Conservation (phyloP, 2,113 vertebrate species). For the Grantiella picta region DNA sequence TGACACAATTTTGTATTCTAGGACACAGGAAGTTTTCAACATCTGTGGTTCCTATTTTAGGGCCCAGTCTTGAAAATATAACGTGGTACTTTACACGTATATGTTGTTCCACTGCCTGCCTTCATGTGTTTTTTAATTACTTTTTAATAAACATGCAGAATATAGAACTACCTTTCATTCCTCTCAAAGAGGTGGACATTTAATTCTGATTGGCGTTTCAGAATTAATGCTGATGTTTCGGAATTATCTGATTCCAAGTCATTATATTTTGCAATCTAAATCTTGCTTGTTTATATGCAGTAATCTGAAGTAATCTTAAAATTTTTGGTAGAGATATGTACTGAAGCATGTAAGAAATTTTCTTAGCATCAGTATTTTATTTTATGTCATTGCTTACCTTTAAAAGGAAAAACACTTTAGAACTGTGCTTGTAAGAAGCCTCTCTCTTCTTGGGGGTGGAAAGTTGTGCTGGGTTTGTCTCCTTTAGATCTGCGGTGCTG, state of each 20-base stretch:
- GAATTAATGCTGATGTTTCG: not conserved
- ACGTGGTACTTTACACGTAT: not conserved
- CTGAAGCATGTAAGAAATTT: not conserved
- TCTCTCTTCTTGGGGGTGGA: not conserved
- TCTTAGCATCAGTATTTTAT: not conserved
- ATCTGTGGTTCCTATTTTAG: constrained; percentile 49
- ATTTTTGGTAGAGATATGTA: not conserved
- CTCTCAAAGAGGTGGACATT: not conserved
- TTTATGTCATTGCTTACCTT: not conserved
- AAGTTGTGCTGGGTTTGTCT: not conserved
- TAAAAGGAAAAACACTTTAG: not conserved
- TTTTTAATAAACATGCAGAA: not conserved
- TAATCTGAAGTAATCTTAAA: not conserved
- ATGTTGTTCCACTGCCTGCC: constrained; percentile 5
- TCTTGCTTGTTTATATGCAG: not conserved
- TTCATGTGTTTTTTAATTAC: not conserved
- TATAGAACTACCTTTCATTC: not conserved
- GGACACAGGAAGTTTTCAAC: constrained; percentile 43
- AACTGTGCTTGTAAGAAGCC: not conserved
- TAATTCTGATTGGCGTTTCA: not conserved
- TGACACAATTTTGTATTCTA: constrained; percentile 37
- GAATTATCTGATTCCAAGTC: not conserved
- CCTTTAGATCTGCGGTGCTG: not conserved
- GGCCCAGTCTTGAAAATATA: constrained; percentile 14
- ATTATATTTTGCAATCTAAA: not conserved